Conservation (phyloP, 2,888 invertebrate species). For the Aspidiotus rigidus region DNA sequence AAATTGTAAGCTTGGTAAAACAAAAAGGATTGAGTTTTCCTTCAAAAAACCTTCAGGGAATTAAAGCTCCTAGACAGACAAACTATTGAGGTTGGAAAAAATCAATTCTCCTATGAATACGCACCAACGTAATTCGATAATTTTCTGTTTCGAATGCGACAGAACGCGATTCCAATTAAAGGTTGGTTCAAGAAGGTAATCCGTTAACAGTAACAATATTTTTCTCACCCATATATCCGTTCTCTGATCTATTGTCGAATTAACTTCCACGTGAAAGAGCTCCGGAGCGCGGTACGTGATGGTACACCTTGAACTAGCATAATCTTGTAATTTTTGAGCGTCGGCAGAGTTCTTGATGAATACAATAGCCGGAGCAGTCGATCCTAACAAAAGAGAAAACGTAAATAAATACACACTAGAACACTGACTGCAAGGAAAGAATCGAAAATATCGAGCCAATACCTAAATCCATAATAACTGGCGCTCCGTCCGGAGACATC, state of each 20-base stretch:
- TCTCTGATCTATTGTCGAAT: constrained; percentile 68
- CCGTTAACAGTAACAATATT: too few species aligned
- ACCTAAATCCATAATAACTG: constrained; percentile 76
- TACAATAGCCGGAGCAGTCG: constrained; percentile 54
- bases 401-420: background rate
- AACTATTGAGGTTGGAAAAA: background rate
- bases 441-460: constrained; percentile 34
- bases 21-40: too few species aligned
- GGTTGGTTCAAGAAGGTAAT: too few species aligned
- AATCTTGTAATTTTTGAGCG: constrained; percentile 63
- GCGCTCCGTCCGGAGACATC: constrained; percentile 57
- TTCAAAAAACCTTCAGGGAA: too few species aligned
- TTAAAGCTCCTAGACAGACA: background rate
- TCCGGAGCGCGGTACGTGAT: constrained; percentile 85
- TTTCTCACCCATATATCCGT: constrained; percentile 72
- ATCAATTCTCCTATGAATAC: too few species aligned
- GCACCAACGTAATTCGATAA: too few species aligned
- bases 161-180: too few species aligned
- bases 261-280: constrained; percentile 72
- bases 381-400: constrained; percentile 45
- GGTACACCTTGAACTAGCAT: constrained; percentile 73
- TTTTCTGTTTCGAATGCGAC: too few species aligned
- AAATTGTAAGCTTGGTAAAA: background rate
- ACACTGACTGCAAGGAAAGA: background rate
- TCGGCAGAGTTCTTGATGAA: constrained; percentile 59